A percentile compares a stretch with the other conserved stretches of the same genome.
These are phyloP conservation scores for Pollicipes pollicipes DNA, from an alignment of 1,140 invertebrate genomes.

Conservation along the genomic window DNA sequence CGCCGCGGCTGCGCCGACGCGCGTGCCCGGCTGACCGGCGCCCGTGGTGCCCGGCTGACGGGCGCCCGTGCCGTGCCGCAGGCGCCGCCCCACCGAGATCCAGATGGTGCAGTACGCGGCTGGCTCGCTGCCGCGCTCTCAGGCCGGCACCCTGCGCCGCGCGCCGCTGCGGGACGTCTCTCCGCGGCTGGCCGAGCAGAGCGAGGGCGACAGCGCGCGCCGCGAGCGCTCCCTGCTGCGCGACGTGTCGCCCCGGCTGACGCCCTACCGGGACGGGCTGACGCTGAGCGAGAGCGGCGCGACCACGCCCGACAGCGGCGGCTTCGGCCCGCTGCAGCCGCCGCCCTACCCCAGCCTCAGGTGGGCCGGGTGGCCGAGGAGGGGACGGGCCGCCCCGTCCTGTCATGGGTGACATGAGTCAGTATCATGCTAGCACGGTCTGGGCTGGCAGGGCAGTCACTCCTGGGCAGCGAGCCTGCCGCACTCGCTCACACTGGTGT, in stretches of 20 bases:
- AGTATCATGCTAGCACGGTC: too few species aligned
- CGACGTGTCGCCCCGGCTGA: background rate
- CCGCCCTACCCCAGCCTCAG: background rate
- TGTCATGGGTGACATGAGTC: too few species aligned
- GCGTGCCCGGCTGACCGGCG: too few species aligned
- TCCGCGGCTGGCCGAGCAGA: background rate
- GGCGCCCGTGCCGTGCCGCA: too few species aligned
- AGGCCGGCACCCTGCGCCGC: background rate
- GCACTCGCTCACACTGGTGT: too few species aligned
- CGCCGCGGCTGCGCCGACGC: too few species aligned
- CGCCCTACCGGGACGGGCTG: background rate
- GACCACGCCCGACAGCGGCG: background rate
- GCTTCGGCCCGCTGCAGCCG: background rate
- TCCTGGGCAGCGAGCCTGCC: too few species aligned
- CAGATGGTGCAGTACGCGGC: background rate
- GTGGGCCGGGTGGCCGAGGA: too few species aligned
- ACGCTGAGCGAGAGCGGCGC: background rate
- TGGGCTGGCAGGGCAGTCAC: too few species aligned
- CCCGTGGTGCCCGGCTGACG: too few species aligned
- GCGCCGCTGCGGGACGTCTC: background rate
- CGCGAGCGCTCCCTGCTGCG: background rate
- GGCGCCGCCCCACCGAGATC: background rate
- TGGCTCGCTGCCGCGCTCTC: background rate
- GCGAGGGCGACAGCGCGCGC: background rate
- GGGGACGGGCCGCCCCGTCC: too few species aligned